Percentiles rank a stretch among this genome's conserved stretches.
Conservation (phyloP, 2,113 vertebrate species). For the Mungos mungo region DNA sequence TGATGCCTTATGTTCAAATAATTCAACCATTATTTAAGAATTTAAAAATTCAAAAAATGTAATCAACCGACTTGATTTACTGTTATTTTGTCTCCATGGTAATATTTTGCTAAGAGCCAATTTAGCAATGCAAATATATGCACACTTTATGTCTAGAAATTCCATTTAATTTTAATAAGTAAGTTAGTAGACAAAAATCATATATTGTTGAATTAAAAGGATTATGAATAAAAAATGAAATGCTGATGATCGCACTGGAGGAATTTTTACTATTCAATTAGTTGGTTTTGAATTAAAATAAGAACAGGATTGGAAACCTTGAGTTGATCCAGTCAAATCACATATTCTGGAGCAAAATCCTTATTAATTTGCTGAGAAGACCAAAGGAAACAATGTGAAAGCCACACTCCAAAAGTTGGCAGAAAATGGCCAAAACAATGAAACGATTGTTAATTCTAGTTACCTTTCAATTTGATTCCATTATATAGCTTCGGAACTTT, state of each 20-base stretch:
- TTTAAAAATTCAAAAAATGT: conserved; percentile 56
- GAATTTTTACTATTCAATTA: conserved; percentile 71
- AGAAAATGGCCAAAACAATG: not conserved
- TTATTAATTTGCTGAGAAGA: conserved; percentile 40
- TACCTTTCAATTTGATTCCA: not conserved
- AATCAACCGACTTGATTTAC: conserved; percentile 55
- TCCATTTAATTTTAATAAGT: conserved; percentile 74
- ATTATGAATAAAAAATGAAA: conserved; percentile 79
- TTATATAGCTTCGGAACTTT: not conserved
- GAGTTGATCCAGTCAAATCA: conserved; percentile 22
- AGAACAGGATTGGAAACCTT: conserved; percentile 42
- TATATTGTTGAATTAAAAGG: conserved; percentile 75
- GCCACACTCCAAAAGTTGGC: not conserved
- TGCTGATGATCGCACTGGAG: conserved; percentile 47
- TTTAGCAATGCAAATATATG: conserved; percentile 77
- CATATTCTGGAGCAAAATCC: not conserved
- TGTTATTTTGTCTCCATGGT: conserved; percentile 50
- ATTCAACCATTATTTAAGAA: not conserved
- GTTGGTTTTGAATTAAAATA: conserved; percentile 70
- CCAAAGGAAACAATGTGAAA: not conserved
- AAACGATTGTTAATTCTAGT: not conserved
- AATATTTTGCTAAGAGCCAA: conserved; percentile 64
- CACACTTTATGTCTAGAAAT: conserved; percentile 70
- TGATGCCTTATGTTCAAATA: conserved; percentile 1
- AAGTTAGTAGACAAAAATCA: conserved; percentile 71